Conservation (phyloP, 2,888 invertebrate genomes). For the Amitus sp. region DNA sequence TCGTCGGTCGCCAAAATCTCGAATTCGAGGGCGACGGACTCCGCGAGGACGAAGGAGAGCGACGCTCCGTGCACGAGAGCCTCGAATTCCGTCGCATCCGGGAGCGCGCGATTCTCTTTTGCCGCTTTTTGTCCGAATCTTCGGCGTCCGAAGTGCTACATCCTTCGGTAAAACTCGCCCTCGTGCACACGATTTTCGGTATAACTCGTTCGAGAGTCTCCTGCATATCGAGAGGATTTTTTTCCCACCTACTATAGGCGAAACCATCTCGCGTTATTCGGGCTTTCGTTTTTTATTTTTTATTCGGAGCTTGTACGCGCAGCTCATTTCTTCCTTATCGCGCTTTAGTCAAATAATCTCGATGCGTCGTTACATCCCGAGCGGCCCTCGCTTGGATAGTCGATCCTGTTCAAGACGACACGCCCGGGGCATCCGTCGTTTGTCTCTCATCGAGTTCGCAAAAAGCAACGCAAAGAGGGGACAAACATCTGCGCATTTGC, state of each 20-base stretch:
- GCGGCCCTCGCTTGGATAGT: background rate
- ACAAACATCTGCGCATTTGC: too few species aligned
- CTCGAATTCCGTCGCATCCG: constrained; percentile 47
- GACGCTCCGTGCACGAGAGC: constrained; percentile 44
- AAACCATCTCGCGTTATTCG: too few species aligned
- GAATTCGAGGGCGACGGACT: constrained; percentile 57
- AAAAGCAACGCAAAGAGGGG: too few species aligned
- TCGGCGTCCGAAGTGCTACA: constrained; percentile 38
- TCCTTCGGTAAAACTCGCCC: constrained; percentile 50
- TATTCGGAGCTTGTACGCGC: background rate
- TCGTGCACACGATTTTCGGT: constrained; percentile 58
- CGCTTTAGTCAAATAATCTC: background rate
- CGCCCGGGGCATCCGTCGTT: background rate
- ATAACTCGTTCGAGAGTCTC: constrained; percentile 53
- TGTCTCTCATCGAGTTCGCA: too few species aligned
- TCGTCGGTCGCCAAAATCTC: too few species aligned
- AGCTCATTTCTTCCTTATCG: too few species aligned
- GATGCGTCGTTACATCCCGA: background rate
- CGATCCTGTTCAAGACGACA: background rate
- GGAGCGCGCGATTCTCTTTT: constrained; percentile 45
- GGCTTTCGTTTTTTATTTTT: background rate
- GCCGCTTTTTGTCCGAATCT: constrained; percentile 36
- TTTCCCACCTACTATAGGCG: too few species aligned
- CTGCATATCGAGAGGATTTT: too few species aligned
- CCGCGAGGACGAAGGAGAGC: constrained; percentile 55